Base-by-base conservation (phyloP, 2,888 invertebrate genomes). In the Caenorhabditis becei region DNA sequence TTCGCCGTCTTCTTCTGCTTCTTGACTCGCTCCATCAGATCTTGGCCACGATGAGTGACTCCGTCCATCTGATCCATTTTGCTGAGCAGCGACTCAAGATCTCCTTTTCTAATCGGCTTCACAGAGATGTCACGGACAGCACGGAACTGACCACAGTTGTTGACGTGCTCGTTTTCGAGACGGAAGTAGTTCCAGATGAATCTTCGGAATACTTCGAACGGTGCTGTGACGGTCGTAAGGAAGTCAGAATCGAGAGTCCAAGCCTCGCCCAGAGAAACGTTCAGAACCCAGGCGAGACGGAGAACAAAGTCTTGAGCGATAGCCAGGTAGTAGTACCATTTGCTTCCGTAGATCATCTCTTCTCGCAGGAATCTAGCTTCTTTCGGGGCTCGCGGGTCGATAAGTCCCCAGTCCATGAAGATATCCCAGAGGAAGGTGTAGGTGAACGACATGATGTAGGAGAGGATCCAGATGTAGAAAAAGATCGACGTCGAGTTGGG, bases 101-200 rank as follows among this genome's bases (percentile, higher is more conserved):
- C 89, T 3, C 90, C 88, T 61, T 80, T 80, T 92, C 96, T 95
- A 59, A 97, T 94, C 1, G 97, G 97, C 53, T 96, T 96, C 61
- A 97, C 96, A 0, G 96, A 96, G 63, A 99, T 99, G 92, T 99
- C 99, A 5, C 99, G 93, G 0, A 99, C 98, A 10, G 99, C 99
- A 90, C 99, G 94, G 93, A 99, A 99, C 93, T 93, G 92, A 92
- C 99, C 99, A 37, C 98, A 98, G 93, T 99, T 99, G 93, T 99
- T 99, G 49, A 99, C 93, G 92, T 99, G 99, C 91, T 99, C 99
- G 93, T 99, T 99, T 93, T 99, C 99, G 90, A 99, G 92, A 0
- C 99, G 97, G 93, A 99, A 97, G 93, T 96, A 99, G 93, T 99
- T 99, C 99, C 99, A 99, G 58, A 99, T 94, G 92, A 98, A 99